These are phyloP conservation scores for Dolichopus griseipennis DNA, from an alignment of 2,888 invertebrate species.

Conservation along the genomic window DNA sequence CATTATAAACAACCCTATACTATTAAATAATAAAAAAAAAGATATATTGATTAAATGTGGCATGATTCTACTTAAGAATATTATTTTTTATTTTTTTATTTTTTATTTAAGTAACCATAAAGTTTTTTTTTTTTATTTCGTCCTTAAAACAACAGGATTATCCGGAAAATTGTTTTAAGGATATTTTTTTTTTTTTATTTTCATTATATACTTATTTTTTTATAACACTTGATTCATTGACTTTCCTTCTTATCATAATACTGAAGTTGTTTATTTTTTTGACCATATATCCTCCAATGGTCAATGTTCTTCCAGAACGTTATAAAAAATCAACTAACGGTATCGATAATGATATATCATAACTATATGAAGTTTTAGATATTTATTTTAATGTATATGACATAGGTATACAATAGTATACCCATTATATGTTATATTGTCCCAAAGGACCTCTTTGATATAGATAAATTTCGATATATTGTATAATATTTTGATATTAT, in stretches of 20 bases:
- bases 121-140: not conserved
- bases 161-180: too few species aligned
- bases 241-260: too few species aligned
- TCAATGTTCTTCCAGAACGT: not conserved
- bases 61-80: not conserved
- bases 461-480: not conserved
- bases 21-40: not conserved
- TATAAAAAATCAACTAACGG: not conserved
- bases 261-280: not conserved
- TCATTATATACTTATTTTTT: too few species aligned
- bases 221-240: too few species aligned
- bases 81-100: too few species aligned
- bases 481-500: not conserved
- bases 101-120: not conserved
- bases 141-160: too few species aligned
- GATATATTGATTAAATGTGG: not conserved
- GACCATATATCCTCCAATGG: not conserved
- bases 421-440: not conserved
- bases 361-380: not conserved
- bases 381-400: not conserved
- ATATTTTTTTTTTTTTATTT: too few species aligned
- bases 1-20: not conserved
- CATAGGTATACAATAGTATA: too few species aligned
- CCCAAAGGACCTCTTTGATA: constrained; percentile 4
- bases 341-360: not conserved